Conservation (phyloP, 1,140 invertebrate genomes). For the Drosophila lini region DNA sequence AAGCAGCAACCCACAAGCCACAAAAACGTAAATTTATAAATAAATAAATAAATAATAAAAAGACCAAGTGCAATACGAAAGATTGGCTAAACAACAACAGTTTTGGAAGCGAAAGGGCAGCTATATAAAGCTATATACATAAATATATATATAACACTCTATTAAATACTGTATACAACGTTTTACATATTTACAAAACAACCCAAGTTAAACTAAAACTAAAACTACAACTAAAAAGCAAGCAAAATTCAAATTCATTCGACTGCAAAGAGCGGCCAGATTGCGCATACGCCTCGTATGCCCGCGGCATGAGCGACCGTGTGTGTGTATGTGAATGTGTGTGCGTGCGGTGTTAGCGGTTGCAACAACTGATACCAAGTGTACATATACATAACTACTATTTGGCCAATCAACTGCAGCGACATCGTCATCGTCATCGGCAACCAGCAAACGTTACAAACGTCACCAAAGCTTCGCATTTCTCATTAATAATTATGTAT, state of each 20-base stretch:
- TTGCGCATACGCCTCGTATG: slow-evolving; percentile 54
- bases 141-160: slow-evolving; percentile 26
- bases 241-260: slow-evolving; percentile 30
- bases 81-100: slow-evolving; percentile 20
- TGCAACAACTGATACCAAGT: slow-evolving; percentile 33
- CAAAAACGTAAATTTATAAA: slow-evolving; percentile 13
- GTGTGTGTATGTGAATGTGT: slow-evolving; percentile 3
- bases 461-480: slow-evolving; percentile 62
- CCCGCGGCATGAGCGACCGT: slow-evolving; percentile 13
- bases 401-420: slow-evolving; percentile 33
- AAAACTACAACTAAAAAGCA: slow-evolving; percentile 27
- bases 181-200: slow-evolving; percentile 57
- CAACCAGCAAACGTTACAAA: slow-evolving; percentile 34
- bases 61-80: slow-evolving; percentile 70
- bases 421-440: slow-evolving; percentile 13
- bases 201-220: slow-evolving; percentile 1
- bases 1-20: slow-evolving; percentile 9
- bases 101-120: slow-evolving; percentile 35
- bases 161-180: slow-evolving; percentile 48
- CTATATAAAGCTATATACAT: slow-evolving; percentile 32
- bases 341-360: slow-evolving; percentile 15
- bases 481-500: slow-evolving; percentile 84
- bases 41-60: slow-evolving; percentile 14
- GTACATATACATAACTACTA: slow-evolving; percentile 26
- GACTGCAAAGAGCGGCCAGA: slow-evolving; percentile 24